Base-by-base conservation (phyloP, 1,140 invertebrate genomes). In the Ostrea edulis region DNA sequence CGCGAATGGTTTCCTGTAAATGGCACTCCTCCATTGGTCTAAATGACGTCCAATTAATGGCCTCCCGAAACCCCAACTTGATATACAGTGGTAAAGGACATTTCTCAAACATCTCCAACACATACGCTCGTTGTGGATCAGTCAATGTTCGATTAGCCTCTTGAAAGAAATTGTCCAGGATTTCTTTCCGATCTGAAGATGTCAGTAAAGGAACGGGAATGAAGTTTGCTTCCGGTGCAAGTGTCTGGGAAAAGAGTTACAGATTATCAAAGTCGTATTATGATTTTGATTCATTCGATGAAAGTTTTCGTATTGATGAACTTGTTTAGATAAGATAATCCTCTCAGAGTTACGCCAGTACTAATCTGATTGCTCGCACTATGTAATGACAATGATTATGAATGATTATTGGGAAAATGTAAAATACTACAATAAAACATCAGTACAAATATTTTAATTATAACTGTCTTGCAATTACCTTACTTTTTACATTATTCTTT, bases 81-180 rank as follows among this genome's bases (percentile, higher is more conserved):
- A 94, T 87, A 55, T 92, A 94, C 35, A 94, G 68, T 8, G 94
- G 93, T 44, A 94, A 58, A 0, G 91, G 92, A 86, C 93, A 93
- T 14, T 91, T 88, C 0, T 89, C 71, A 68, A 93, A 93, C 11
- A 92, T 90, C 0, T 90, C 54, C 52, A 91, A 20, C 20, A 94
- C 88, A 8, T 90, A 84, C 1, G 87, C 82, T 53, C 89, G 87
- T 89, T 94, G 94, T 11, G 84, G 84, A 11, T 84, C 20, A 12
- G 92, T 93, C 29, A 94, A 88, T 55, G 82, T 89, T n/a, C 92
- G 87, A 9, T 90, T 58, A 35, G 82, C 88, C 3, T 20, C 68
- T 5, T 82, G 25, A 12, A 94, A 87, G 92, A 92, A 93, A 55
- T 90, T 81, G 86, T 93, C 88, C 7, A 93, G 51, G 77, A 93